Conservation (phyloP, 37 sponge, comb jelly and placozoan species). For the Oopsacas minuta region DNA sequence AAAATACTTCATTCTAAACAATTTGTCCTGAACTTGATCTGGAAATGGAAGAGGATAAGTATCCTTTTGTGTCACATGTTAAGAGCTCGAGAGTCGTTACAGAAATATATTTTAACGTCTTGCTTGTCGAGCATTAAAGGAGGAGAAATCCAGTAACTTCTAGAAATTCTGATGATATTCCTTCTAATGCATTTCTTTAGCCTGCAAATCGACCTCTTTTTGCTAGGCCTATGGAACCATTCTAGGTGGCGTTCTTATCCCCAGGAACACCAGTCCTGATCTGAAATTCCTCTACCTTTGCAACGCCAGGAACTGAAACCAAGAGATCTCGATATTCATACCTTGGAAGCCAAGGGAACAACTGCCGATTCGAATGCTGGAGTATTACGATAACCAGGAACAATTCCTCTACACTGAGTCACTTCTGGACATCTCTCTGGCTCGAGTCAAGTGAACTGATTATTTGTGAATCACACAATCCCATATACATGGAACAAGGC, state of each 20-base stretch:
- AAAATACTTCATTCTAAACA: slow-evolving; percentile 31
- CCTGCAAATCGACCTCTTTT: slow-evolving; percentile 34
- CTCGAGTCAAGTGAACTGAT: background rate
- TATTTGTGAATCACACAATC: background rate
- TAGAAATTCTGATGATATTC: slow-evolving; percentile 14
- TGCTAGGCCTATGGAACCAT: slow-evolving; percentile 22
- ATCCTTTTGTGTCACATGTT: slow-evolving; percentile 40
- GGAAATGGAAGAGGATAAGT: slow-evolving; percentile 36
- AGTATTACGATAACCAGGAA: background rate
- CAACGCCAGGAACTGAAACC: slow-evolving; percentile 11
- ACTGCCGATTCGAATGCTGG: background rate
- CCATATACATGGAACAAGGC: background rate
- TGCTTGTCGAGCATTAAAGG: slow-evolving; percentile 27
- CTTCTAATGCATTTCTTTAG: slow-evolving; percentile 31
- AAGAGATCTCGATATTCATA: background rate
- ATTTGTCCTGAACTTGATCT: slow-evolving; percentile 40
- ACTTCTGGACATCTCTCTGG: background rate
- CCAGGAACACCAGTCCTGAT: background rate
- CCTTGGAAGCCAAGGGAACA: background rate
- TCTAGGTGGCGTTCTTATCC: background rate
- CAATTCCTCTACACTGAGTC: background rate
- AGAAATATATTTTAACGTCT: slow-evolving; percentile 22
- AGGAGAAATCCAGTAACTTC: background rate
- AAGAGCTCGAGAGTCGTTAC: slow-evolving; percentile 38
- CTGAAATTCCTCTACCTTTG: slow-evolving; percentile 1